A percentile compares a stretch with the other conserved stretches of the same genome.
Evolutionary conservation across 2,113 vertebrate species (phyloP).

Genomic region (Passerina amoena): DNA sequence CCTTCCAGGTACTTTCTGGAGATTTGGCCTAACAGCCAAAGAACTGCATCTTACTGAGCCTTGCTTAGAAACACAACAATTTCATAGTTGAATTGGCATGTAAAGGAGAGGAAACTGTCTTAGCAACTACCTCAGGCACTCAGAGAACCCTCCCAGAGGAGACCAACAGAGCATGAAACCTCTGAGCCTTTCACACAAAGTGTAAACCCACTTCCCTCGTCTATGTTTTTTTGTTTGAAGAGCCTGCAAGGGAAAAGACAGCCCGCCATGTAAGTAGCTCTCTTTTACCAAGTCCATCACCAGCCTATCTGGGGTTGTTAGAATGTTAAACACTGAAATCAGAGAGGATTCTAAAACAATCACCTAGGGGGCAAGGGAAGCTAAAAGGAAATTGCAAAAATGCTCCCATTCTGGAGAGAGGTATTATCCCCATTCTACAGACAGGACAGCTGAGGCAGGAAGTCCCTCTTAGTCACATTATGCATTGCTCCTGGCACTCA

Average conservation of each 20-base stretch:
- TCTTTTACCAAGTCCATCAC: not conserved
- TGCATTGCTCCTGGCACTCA: not conserved
- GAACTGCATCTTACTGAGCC: not conserved
- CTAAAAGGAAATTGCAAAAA: not conserved
- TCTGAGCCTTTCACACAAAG: not conserved
- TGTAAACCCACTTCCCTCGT: not conserved
- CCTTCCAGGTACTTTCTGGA: not conserved
- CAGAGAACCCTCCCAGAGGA: not conserved
- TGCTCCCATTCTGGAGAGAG: not conserved
- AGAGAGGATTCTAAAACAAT: not conserved
- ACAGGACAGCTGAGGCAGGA: not conserved
- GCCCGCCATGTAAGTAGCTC: accelerated
- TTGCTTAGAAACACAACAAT: not conserved
- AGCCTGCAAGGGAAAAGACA: not conserved
- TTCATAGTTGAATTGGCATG: not conserved
- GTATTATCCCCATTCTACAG: not conserved
- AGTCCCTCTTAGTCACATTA: not conserved
- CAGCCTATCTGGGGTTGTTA: not conserved
- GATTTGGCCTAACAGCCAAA: not conserved
- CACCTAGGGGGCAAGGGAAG: not conserved
- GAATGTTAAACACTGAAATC: not conserved
- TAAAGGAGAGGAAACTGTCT: not conserved
- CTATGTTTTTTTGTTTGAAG: not conserved
- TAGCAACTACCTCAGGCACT: not conserved
- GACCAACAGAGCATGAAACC: not conserved